phyloP scores from a whole-genome alignment of 2,888 invertebrate genomes.

The Arge pagana region DNA sequence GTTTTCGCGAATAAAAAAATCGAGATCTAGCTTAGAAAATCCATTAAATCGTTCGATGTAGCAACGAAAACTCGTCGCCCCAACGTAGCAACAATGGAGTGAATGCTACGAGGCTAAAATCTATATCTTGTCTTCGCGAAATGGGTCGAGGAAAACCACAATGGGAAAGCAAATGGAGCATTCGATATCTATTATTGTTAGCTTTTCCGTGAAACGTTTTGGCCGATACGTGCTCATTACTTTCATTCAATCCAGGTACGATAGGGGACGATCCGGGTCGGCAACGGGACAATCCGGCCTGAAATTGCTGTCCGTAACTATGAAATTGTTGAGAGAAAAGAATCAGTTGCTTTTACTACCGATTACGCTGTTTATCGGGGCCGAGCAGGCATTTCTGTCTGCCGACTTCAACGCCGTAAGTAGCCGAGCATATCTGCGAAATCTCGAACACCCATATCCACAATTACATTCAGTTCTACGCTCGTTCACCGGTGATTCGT shows the following conservation, averaged over 20 bases:
- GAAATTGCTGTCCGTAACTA: constrained; percentile 74
- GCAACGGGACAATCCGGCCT: constrained; percentile 69
- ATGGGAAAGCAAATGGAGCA: background rate
- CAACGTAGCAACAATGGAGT: no score
- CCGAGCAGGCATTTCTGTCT: constrained; percentile 90
- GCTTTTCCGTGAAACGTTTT: background rate
- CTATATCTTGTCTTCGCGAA: no score
- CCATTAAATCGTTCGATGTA: no score
- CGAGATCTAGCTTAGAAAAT: no score
- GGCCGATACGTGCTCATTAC: background rate
- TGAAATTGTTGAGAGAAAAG: constrained; percentile 75
- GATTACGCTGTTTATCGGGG: constrained; percentile 90
- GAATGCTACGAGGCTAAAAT: no score
- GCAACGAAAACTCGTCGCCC: no score
- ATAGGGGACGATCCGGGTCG: constrained; percentile 63
- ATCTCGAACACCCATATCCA: no score
- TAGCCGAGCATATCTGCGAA: no score
- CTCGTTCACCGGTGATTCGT: background rate
- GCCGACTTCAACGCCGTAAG: constrained; percentile 81
- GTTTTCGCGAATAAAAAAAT: no score
- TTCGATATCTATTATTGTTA: background rate
- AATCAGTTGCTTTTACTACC: constrained; percentile 86
- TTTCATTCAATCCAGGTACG: constrained; percentile 60
- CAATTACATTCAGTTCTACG: background rate
- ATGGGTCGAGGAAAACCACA: no score